Percentiles rank a stretch among this genome's conserved stretches.
Conservation (phyloP, 2,113 vertebrate species). For the Lycaon pictus region DNA sequence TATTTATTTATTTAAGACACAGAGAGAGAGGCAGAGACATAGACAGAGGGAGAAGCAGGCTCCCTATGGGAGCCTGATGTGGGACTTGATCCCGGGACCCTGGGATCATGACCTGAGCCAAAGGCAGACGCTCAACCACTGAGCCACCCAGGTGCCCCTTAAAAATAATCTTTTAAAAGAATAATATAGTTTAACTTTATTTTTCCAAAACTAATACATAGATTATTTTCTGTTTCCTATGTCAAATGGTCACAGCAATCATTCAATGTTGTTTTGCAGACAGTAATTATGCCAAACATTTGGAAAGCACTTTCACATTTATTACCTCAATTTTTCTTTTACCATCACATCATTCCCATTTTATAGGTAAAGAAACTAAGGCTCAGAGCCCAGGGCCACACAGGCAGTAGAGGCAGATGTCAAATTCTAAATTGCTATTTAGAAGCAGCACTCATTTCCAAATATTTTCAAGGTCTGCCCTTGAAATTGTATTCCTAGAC, state of each 20-base stretch:
- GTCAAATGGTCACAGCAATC: not conserved
- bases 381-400: not conserved
- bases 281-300: not conserved
- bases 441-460: not conserved
- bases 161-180: constrained; percentile 37
- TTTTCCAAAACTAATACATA: not conserved
- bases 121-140: too few relatives aligned
- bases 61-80: too few relatives aligned
- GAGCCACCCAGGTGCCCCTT: too few relatives aligned
- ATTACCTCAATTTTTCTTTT: not conserved
- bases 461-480: not conserved
- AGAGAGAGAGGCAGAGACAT: too few relatives aligned
- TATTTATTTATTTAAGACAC: too few relatives aligned
- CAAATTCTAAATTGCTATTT: not conserved
- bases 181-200: constrained; percentile 8
- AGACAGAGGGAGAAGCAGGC: too few relatives aligned
- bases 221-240: not conserved
- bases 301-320: not conserved
- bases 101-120: too few relatives aligned
- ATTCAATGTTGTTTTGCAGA: not conserved
- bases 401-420: not conserved
- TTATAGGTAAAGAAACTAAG: constrained; percentile 34
- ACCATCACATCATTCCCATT: not conserved
- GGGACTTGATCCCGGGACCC: too few relatives aligned
- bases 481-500: not conserved